Percentiles rank a stretch among this genome's conserved stretches.
Evolutionary conservation across 1,140 invertebrate species (phyloP).

Genomic region (Portunus trituberculatus): DNA sequence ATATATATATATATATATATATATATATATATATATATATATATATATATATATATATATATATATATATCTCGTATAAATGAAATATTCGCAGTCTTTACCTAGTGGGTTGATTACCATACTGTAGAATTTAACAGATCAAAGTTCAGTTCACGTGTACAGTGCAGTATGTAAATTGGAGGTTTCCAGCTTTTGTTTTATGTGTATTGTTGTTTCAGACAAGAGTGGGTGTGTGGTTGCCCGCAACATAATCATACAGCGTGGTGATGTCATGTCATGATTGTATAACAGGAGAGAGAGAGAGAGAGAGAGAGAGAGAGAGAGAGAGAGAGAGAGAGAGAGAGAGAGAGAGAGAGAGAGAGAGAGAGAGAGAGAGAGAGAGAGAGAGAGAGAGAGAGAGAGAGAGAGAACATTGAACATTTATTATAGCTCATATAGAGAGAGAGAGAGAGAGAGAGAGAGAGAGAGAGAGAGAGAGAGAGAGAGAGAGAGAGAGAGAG

Average conservation of each 20-base stretch:
- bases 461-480: slow-evolving; percentile 3
- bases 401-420: too few species aligned
- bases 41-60: background rate
- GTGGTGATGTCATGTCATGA: too few species aligned
- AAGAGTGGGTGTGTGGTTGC: too few species aligned
- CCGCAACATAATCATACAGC: too few species aligned
- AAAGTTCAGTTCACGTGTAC: background rate
- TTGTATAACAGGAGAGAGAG: background rate
- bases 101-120: background rate
- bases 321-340: slow-evolving; percentile 20
- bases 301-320: slow-evolving; percentile 20
- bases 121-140: background rate
- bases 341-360: slow-evolving; percentile 20
- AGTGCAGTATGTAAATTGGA: too few species aligned
- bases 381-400: background rate
- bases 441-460: background rate
- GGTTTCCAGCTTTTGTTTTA: too few species aligned
- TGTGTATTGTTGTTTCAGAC: too few species aligned
- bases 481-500: background rate
- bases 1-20: slow-evolving; percentile 26
- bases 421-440: too few species aligned
- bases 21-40: slow-evolving; percentile 20
- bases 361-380: background rate
- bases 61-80: background rate
- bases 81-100: background rate